Conservation (phyloP, 2,888 invertebrate genomes). For the Listrodromus nycthemerus region DNA sequence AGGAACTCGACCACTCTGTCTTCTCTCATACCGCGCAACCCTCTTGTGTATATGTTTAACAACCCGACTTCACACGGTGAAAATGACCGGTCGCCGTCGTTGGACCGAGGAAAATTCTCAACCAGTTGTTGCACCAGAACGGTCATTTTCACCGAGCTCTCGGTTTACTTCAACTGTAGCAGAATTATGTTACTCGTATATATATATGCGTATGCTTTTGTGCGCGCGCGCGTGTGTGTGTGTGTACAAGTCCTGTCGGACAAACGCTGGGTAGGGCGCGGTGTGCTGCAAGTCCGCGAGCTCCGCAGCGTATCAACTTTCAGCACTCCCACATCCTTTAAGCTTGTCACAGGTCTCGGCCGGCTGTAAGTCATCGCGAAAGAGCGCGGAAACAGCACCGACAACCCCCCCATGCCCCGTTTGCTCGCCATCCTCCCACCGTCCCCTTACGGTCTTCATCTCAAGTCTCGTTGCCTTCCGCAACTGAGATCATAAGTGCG, state of each 20-base stretch:
- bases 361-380: constrained; percentile 58
- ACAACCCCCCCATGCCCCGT: constrained; percentile 1
- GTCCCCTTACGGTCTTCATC: constrained; percentile 25
- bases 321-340: constrained; percentile 64
- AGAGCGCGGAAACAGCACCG: constrained; percentile 30
- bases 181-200: not conserved
- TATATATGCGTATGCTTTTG: too few relatives aligned
- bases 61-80: constrained; percentile 48
- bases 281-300: constrained; percentile 18
- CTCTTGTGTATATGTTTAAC: constrained; percentile 44
- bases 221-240: too few relatives aligned
- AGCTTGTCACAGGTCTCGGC: constrained; percentile 54
- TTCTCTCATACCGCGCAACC: constrained; percentile 42
- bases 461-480: constrained; percentile 37
- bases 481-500: constrained; percentile 26
- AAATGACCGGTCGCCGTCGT: constrained; percentile 37
- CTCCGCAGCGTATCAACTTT: constrained; percentile 63
- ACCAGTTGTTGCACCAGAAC: not conserved
- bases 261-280: constrained; percentile 2
- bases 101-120: constrained; percentile 14
- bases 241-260: constrained; percentile 31
- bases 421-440: not conserved
- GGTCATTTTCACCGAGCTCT: constrained; percentile 23
- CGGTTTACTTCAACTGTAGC: not conserved
- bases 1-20: constrained; percentile 59